Conservation (phyloP, 2,113 vertebrate species). For the Spizaetus ornatus region DNA sequence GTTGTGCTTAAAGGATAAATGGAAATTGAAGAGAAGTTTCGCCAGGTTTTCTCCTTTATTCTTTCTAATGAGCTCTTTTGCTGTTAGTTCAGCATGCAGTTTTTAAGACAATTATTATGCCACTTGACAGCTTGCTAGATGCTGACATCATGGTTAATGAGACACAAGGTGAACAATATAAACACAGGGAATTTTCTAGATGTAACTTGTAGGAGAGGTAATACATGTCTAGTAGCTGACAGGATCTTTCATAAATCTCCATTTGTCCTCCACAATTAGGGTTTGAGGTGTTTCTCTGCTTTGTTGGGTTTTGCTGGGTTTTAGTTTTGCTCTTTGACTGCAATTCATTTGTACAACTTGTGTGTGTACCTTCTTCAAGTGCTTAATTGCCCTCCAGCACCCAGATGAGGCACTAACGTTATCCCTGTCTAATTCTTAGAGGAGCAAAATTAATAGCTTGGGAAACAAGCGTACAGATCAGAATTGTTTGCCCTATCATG, state of each 20-base stretch:
- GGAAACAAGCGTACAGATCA: not conserved
- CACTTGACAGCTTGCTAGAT: not conserved
- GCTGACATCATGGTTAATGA: not conserved
- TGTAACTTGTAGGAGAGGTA: not conserved
- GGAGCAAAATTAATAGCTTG: not conserved
- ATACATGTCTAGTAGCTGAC: not conserved
- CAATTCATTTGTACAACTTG: not conserved
- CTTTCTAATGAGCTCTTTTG: not conserved
- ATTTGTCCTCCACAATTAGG: not conserved
- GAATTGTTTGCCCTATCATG: not conserved
- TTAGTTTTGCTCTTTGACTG: not conserved
- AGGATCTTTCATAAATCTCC: not conserved
- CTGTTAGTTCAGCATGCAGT: not conserved
- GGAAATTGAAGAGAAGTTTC: not conserved
- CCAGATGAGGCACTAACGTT: not conserved
- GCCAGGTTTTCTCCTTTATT: not conserved
- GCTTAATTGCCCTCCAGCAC: not conserved
- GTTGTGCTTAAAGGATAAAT: conserved; percentile 2
- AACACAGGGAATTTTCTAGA: not conserved
- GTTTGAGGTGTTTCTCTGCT: not conserved
- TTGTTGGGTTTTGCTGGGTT: not conserved
- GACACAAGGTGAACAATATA: not conserved
- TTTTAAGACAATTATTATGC: not conserved
- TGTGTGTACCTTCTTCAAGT: not conserved
- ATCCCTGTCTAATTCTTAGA: not conserved